Evolutionary conservation across 1,140 invertebrate species (phyloP).

Genomic region (Microvelia longipes): DNA sequence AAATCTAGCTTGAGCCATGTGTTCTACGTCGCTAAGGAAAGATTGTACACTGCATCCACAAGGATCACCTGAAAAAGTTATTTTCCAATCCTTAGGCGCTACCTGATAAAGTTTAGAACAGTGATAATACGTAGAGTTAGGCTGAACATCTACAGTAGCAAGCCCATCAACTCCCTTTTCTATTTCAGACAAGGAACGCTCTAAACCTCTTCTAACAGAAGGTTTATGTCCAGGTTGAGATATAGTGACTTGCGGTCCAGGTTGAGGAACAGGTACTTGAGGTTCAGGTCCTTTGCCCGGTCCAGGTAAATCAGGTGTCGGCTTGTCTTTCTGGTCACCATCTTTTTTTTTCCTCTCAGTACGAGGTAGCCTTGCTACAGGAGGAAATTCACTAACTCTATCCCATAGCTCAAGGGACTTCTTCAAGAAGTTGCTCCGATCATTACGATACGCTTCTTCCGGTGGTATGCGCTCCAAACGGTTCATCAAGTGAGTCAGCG

Average conservation of each 20-base stretch:
- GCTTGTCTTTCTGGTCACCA: background rate
- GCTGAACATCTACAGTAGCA: too few relatives aligned
- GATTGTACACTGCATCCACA: background rate
- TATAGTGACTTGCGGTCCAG: constrained; percentile 5
- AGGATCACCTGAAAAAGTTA: background rate
- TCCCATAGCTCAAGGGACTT: background rate
- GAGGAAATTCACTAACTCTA: background rate
- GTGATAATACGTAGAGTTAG: background rate
- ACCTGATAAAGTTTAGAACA: background rate
- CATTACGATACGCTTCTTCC: too few relatives aligned
- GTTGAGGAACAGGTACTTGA: background rate
- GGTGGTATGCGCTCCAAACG: too few relatives aligned
- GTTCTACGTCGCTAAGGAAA: background rate
- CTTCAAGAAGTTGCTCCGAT: background rate
- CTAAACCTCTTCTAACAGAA: background rate
- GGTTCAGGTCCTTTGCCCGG: background rate
- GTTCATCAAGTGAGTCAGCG: too few relatives aligned
- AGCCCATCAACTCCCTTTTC: too few relatives aligned
- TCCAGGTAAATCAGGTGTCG: background rate
- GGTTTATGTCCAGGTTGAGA: background rate
- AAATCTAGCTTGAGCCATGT: background rate
- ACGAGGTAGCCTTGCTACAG: background rate
- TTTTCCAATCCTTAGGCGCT: background rate
- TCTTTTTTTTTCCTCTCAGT: background rate
- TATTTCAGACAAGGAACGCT: too few relatives aligned